A percentile compares a stretch with the other conserved stretches of the same genome.
Evolutionary conservation across 2,888 invertebrate genomes (phyloP).

Genomic region (Microctonus brassicae): DNA sequence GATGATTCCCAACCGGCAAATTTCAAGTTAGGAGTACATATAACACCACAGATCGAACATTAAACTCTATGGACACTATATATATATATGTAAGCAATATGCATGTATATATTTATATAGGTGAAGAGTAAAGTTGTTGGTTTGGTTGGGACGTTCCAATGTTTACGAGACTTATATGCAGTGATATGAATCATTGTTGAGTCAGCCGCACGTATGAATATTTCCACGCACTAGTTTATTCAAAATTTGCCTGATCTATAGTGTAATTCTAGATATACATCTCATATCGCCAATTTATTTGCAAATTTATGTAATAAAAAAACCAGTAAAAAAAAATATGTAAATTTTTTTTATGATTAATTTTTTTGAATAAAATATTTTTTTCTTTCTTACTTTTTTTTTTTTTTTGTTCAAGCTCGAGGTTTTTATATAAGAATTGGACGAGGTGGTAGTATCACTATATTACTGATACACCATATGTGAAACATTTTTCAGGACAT

Average conservation of each 20-base stretch:
- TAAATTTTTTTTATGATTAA: not conserved
- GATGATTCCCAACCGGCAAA: not conserved
- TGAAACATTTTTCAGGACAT: slow-evolving; percentile 32
- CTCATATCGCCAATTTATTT: too few relatives aligned
- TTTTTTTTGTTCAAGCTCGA: not conserved
- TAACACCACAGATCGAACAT: slow-evolving; percentile 9
- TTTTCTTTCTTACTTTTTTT: not conserved
- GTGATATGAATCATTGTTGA: not conserved
- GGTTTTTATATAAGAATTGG: not conserved
- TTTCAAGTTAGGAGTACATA: slow-evolving; percentile 6
- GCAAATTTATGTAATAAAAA: not conserved
- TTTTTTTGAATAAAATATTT: not conserved
- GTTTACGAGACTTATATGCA: not conserved
- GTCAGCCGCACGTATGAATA: not conserved
- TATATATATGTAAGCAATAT: not conserved
- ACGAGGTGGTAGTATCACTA: not conserved
- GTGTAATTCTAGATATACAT: too few relatives aligned
- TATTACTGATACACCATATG: not conserved
- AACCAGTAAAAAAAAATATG: not conserved
- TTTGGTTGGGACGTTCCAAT: not conserved
- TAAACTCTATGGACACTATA: slow-evolving; percentile 1
- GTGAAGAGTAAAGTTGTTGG: slow-evolving; percentile 10
- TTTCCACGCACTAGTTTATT: not conserved
- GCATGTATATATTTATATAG: not conserved
- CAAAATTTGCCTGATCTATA: too few relatives aligned